phyloP scores from a whole-genome alignment of 2,888 invertebrate genomes.

The Megaustenia siamemsis region DNA sequence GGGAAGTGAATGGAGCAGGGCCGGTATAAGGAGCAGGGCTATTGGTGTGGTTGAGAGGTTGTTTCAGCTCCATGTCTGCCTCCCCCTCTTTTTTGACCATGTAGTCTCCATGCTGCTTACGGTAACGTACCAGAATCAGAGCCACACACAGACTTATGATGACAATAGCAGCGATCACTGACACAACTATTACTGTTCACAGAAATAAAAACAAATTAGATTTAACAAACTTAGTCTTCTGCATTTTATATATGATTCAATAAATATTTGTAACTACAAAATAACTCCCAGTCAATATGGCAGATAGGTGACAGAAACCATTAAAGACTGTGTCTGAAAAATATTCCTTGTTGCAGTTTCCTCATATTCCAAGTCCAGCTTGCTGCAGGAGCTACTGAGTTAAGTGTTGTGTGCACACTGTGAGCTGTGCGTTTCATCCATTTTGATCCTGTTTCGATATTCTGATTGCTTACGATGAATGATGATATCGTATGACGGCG shows the following conservation, averaged over 20 bases:
- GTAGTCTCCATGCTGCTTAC: conserved; percentile 61
- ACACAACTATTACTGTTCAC: conserved; percentile 66
- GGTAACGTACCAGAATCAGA: conserved; percentile 63
- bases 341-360: no score
- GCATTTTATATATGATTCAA: background rate
- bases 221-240: background rate
- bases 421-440: no score
- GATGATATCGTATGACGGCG: no score
- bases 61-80: conserved; percentile 68
- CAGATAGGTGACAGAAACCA: no score
- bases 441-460: no score
- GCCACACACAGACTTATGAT: conserved; percentile 68
- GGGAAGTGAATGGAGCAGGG: conserved; percentile 53
- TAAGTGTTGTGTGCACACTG: no score
- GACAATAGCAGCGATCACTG: conserved; percentile 65
- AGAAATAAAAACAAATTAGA: background rate
- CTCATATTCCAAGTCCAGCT: no score
- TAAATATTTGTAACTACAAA: background rate
- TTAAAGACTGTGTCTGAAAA: no score
- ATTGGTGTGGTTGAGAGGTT: conserved; percentile 64
- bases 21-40: conserved; percentile 35
- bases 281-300: no score
- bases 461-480: no score
- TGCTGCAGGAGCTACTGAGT: no score
- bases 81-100: conserved; percentile 62